Evolutionary conservation across 30 jellyfish, hydroid and myxozoan genomes (phyloP).

Genomic region (Turritopsis dohrnii): DNA sequence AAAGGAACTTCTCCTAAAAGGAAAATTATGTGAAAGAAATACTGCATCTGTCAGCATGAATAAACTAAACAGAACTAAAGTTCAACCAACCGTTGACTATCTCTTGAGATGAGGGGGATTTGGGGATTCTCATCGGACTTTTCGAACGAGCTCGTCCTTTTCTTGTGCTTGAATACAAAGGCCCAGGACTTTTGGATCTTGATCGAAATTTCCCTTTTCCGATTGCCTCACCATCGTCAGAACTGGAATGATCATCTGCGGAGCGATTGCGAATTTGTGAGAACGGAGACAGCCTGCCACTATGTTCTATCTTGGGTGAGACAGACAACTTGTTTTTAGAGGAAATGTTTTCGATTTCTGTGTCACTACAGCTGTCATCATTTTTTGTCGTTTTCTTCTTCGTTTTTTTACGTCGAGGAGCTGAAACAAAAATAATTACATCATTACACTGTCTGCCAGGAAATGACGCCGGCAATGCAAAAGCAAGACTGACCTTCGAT

Average conservation of each 20-base stretch:
- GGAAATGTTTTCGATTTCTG: background rate
- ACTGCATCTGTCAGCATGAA: background rate
- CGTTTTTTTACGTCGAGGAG: conserved; percentile 35
- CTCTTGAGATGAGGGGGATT: conserved; percentile 6
- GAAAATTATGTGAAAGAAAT: background rate
- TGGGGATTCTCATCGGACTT: conserved; percentile 28
- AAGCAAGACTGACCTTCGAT: conserved; percentile 55
- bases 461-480: background rate
- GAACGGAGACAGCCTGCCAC: conserved; percentile 17
- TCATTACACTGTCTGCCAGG: background rate
- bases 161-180: conserved; percentile 10
- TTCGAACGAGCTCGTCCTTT: conserved; percentile 41
- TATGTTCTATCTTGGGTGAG: background rate
- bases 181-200: conserved; percentile 25
- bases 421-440: conserved; percentile 4
- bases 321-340: conserved; percentile 1
- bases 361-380: conserved; percentile 26
- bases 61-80: too few species aligned
- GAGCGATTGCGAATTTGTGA: background rate
- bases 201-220: background rate
- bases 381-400: conserved; percentile 24
- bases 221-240: conserved; percentile 28
- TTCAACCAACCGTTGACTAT: background rate
- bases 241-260: conserved; percentile 16
- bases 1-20: conserved; percentile 17